Conservation (phyloP, 2,113 vertebrate genomes). For the Prunella himalayana region DNA sequence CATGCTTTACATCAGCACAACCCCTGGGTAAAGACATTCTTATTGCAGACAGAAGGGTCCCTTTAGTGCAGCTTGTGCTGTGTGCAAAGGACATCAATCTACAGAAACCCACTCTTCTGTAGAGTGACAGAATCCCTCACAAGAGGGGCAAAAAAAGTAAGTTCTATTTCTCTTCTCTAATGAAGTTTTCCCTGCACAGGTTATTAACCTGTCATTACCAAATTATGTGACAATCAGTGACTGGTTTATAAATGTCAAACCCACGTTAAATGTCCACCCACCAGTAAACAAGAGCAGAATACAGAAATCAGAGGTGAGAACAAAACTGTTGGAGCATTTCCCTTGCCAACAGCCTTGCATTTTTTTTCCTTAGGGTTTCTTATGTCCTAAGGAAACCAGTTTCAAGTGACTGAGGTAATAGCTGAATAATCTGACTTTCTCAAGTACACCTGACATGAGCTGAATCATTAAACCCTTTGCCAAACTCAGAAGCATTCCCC, state of each 20-base stretch:
- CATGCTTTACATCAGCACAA: not conserved
- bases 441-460: not conserved
- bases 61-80: not conserved
- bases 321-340: not conserved
- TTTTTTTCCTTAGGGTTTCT: not conserved
- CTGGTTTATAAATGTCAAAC: not conserved
- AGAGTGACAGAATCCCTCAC: not conserved
- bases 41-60: not conserved
- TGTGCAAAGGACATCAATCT: not conserved
- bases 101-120: not conserved
- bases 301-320: not conserved
- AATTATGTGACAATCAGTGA: not conserved
- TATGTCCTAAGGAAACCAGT: not conserved
- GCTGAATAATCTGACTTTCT: not conserved
- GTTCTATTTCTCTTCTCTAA: not conserved
- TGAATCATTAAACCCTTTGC: not conserved
- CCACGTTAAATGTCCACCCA: not conserved
- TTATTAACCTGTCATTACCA: not conserved
- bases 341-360: not conserved
- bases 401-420: not conserved
- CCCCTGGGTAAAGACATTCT: not conserved
- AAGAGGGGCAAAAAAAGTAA: not conserved
- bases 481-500: not conserved
- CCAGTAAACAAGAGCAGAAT: not conserved
- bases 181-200: not conserved